A percentile compares a stretch with the other conserved stretches of the same genome.
Evolutionary conservation across 2,797 vertebrate species (phyloP).

Genomic region (Rhabdophis nuchalis): DNA sequence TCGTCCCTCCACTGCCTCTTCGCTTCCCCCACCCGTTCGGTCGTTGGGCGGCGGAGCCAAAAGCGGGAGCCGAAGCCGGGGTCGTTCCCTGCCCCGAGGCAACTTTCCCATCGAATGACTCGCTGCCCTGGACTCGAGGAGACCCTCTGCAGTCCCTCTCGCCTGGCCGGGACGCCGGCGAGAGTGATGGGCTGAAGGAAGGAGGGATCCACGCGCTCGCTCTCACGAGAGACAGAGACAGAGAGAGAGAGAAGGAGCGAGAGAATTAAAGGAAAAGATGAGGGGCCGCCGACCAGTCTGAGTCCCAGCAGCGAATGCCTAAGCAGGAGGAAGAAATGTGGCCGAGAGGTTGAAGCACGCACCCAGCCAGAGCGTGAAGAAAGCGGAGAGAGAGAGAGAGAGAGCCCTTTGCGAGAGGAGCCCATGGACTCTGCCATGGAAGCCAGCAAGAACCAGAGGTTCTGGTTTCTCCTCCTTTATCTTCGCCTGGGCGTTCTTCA

Average conservation of each 20-base stretch:
- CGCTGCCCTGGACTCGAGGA: not conserved
- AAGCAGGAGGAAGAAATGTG: slow-evolving; percentile 12
- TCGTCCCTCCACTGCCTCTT: not conserved
- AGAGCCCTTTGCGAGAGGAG: slow-evolving; percentile 41
- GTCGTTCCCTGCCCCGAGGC: slow-evolving; percentile 13
- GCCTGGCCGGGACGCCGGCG: slow-evolving; percentile 9
- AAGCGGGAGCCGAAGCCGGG: slow-evolving; percentile 26
- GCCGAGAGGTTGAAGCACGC: slow-evolving; percentile 43
- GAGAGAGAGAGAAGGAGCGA: not conserved
- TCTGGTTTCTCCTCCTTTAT: slow-evolving; percentile 64
- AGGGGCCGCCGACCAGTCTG: slow-evolving; percentile 38
- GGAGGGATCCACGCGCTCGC: not conserved
- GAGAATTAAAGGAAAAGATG: slow-evolving; percentile 37
- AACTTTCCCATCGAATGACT: slow-evolving; percentile 44
- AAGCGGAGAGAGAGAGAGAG: slow-evolving; percentile 62
- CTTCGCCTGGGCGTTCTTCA: slow-evolving; percentile 58
- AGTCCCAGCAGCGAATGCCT: slow-evolving; percentile 32
- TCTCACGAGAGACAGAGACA: not conserved
- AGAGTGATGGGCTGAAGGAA: slow-evolving; percentile 50
- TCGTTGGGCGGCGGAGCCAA: slow-evolving; percentile 32
- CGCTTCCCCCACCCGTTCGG: slow-evolving; percentile 15
- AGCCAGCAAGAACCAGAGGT: slow-evolving; percentile 49
- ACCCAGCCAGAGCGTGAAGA: slow-evolving; percentile 27
- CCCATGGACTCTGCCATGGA: slow-evolving; percentile 43
- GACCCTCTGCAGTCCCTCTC: not conserved